phyloP scores from a whole-genome alignment of 2,797 vertebrate genomes.

The Margarornis squamiger region DNA sequence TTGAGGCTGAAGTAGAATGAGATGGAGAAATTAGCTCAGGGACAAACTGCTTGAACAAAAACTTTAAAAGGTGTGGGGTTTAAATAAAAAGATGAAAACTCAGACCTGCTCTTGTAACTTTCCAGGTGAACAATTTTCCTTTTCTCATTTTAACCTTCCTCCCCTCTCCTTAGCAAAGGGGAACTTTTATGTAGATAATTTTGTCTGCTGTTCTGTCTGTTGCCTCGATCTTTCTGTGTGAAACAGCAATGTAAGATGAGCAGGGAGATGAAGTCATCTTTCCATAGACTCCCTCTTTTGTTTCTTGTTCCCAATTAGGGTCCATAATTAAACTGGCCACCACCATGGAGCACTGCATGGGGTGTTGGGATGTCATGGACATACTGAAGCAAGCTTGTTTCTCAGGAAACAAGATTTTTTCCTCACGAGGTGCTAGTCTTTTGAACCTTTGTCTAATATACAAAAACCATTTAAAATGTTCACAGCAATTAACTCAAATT shows the following conservation, averaged over 20 bases:
- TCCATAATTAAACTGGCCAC: conserved; percentile 54
- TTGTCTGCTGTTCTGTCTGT: conserved; percentile 23
- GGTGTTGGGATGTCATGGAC: background rate
- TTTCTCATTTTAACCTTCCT: background rate
- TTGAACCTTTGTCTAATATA: background rate
- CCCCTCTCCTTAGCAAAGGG: background rate
- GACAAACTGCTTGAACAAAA: conserved; percentile 24
- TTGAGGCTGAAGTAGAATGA: background rate
- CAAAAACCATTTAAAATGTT: background rate
- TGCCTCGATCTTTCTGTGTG: background rate
- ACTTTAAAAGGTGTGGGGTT: conserved; percentile 11
- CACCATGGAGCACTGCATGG: background rate
- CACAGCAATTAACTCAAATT: background rate
- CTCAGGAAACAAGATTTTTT: background rate
- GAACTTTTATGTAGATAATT: background rate
- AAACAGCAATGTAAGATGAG: conserved; percentile 37
- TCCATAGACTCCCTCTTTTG: conserved; percentile 33
- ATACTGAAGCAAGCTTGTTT: conserved; percentile 15
- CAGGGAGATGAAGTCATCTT: conserved; percentile 57
- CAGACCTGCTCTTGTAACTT: background rate
- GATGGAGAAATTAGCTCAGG: conserved; percentile 32
- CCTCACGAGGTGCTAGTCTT: background rate
- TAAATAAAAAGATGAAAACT: conserved; percentile 23
- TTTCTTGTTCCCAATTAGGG: conserved; percentile 62
- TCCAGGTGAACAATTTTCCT: background rate